Evolutionary conservation across 2,888 invertebrate genomes (phyloP), one percentile per base, ranked within the genome.

Genomic region (Lycia hirtaria): DNA sequence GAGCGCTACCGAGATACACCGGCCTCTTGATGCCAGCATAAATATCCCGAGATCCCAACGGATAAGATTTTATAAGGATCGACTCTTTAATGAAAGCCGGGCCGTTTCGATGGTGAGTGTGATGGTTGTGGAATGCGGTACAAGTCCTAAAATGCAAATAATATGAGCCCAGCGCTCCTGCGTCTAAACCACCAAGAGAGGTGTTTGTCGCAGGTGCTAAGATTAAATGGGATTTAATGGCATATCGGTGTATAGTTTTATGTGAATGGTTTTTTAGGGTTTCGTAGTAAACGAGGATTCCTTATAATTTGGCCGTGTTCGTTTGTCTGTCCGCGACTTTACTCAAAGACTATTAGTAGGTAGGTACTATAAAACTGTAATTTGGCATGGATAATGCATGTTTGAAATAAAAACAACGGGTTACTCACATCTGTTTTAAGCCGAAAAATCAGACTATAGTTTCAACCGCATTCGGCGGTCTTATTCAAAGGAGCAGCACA

Each of bases 1-100:
- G 83, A 78, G 74, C 76, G 90, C 91, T 91, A 89, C 91, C 81
- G 91, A 75, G 81, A 85, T 90, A 89, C 89, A 83, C 88, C 72
- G 75, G 66, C 56, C 63, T 62, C 76, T 19, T 81, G 80, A 82
- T 83, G 85, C 79, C 81, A 81, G 82, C 82, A 87, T 89, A 87
- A 89, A 89, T 87, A 87, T 81, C 78, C 80, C 71, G 69, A 83
- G 89, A 87, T 87, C 78, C 75, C 77, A 78, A 82, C 84, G 69
- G 88, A 88, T 88, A 88, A 82, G 74, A 64, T 69, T 64, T 69
- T 64, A 64, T 60, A 7, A 62, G 61, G 58, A 65, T 67, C 71
- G 72, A n/a, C n/a, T 71, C 76, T 33, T 66, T 81, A 80, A 82
- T 82, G 78, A 75, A 76, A 77, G 71, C 47, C n/a, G 17, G 38